Base-by-base conservation (phyloP, 2,797 vertebrate species). In the Lophius americanus region DNA sequence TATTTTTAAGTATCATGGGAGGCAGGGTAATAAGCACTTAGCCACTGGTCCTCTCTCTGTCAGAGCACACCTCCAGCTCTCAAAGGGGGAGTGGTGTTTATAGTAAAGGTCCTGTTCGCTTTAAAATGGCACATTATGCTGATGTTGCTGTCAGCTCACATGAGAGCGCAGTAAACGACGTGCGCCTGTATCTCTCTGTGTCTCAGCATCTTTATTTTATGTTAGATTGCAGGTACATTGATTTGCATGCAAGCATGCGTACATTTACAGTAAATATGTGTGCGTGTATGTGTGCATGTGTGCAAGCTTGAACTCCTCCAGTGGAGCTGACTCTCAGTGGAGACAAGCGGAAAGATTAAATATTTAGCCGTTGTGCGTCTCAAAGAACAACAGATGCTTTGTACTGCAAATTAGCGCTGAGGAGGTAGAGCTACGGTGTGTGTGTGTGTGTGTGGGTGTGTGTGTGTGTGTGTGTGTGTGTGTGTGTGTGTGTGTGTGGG, bases 51-150 rank as follows among this genome's bases (percentile, higher is more conserved):
- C 82, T 41, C 73, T 86, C 76, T 81, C 68, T 74, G 75, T 62
- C 75, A 76, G 75, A 82, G 78, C 80, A 84, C 81, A 81, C 74
- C 79, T 78, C 73, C 70, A 75, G 71, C 79, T 85, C 78, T 69
- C 64, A 66, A 64, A 68, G 74, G 60, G 66, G 74, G 72, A 70
- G 94, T 92, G 85, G 93, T 94, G 95, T 95, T 95, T 94, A 95
- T 93, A 93, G 93, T 95, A 93, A 96, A 93, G 94, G 94, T 95
- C 95, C 94, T 95, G 94, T 95, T 96, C 94, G 89, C 92, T 95
- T 94, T 93, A 95, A 94, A 95, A 92, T 88, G 92, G 91, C 93
- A 93, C 95, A 94, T 88, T 92, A 96, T 94, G 93, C 94, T 93
- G 94, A 95, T 94, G 94, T 93, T 94, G 94, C 95, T 95, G 96